Conservation (phyloP, 2,113 vertebrate species). For the Taurulus bubalis region DNA sequence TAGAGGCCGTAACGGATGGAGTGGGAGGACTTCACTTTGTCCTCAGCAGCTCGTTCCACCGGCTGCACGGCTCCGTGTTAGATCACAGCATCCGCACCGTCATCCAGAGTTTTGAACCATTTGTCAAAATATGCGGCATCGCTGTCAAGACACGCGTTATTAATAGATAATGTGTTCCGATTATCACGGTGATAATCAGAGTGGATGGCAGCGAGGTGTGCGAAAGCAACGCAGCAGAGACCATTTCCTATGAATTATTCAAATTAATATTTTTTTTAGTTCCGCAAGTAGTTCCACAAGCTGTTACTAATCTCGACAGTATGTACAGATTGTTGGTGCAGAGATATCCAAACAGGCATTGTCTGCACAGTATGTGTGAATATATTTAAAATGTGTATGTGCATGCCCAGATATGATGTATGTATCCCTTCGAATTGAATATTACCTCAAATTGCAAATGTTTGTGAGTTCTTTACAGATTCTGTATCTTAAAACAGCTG, state of each 20-base stretch:
- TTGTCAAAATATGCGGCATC: not conserved
- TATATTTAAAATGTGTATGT: not conserved
- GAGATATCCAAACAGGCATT: not conserved
- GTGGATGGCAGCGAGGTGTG: not conserved
- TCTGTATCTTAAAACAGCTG: not conserved
- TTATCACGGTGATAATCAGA: not conserved
- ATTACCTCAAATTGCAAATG: not conserved
- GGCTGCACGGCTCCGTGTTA: not conserved
- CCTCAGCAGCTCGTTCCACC: no score
- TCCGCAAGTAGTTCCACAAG: not conserved
- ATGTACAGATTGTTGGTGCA: not conserved
- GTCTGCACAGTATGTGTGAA: not conserved
- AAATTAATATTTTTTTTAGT: not conserved
- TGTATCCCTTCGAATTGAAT: not conserved
- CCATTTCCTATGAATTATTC: not conserved
- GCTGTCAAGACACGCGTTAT: not conserved
- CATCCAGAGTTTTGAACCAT: not conserved
- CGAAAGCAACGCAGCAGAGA: not conserved
- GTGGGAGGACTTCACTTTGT: not conserved
- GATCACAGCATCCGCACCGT: not conserved
- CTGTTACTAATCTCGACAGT: not conserved
- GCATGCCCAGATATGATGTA: not conserved
- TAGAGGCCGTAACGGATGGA: not conserved
- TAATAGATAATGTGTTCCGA: not conserved
- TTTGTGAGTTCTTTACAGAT: not conserved